These are phyloP conservation scores for Nannoperca obscura DNA, from an alignment of 2,797 vertebrate species.

Conservation along the genomic window DNA sequence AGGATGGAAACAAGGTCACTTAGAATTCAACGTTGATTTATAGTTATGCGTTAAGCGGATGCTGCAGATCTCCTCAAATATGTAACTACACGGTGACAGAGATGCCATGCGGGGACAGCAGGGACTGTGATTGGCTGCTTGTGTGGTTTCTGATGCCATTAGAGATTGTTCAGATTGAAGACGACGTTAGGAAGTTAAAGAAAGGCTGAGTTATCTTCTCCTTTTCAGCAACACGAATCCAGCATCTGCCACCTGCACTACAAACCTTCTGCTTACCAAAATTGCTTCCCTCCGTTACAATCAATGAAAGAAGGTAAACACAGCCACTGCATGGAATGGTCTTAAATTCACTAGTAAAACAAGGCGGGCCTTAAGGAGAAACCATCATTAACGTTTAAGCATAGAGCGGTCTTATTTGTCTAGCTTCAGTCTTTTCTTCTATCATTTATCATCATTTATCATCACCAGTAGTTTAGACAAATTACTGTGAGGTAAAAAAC, in stretches of 20 bases:
- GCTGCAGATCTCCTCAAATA: neutral
- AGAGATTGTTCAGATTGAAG: neutral
- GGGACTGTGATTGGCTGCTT: neutral
- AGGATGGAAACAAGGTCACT: neutral
- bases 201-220: too few species aligned
- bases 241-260: too few species aligned
- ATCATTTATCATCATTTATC: neutral
- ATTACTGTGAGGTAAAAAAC: neutral
- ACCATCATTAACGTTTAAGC: neutral
- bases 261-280: too few species aligned
- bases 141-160: neutral
- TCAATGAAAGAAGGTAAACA: neutral
- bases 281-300: too few species aligned
- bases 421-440: neutral
- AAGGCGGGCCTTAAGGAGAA: neutral
- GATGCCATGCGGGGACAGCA: too few species aligned
- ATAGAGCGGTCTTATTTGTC: too few species aligned
- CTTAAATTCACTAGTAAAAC: neutral
- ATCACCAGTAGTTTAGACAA: neutral
- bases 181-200: too few species aligned
- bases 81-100: too few species aligned
- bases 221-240: too few species aligned
- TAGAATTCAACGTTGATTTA: conserved; percentile 6
- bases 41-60: too few species aligned
- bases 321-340: neutral